phyloP scores from a whole-genome alignment of 2,888 invertebrate species.

The Leucania comma region DNA sequence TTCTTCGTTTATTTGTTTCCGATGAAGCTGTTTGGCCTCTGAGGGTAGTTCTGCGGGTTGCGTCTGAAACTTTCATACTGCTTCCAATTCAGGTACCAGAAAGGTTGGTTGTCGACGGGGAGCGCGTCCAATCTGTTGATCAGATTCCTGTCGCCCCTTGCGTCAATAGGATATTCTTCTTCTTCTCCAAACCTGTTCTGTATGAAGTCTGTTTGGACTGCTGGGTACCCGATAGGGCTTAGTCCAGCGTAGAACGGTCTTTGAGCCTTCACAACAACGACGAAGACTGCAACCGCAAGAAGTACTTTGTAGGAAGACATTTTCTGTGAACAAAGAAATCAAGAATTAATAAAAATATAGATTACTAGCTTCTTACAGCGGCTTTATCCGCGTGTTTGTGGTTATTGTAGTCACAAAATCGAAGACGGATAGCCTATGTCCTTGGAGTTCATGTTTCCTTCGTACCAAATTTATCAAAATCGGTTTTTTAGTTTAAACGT shows the following conservation, averaged over 20 bases:
- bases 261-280: constrained; percentile 86
- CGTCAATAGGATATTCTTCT: constrained; percentile 90
- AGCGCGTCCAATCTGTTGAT: constrained; percentile 53
- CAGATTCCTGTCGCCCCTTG: constrained; percentile 68
- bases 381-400: too few relatives aligned
- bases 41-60: constrained; percentile 78
- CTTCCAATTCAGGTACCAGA: constrained; percentile 61
- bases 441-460: too few relatives aligned
- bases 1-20: constrained; percentile 43
- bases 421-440: too few relatives aligned
- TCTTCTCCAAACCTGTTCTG: constrained; percentile 89
- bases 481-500: too few relatives aligned
- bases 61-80: constrained; percentile 82
- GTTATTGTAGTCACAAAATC: too few relatives aligned
- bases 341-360: constrained; percentile 32
- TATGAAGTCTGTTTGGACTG: constrained; percentile 79
- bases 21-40: constrained; percentile 74
- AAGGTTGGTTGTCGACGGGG: constrained; percentile 55
- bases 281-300: constrained; percentile 70
- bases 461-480: too few relatives aligned
- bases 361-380: background rate
- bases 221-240: constrained; percentile 91
- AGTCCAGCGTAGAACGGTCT: constrained; percentile 92
- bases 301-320: constrained; percentile 74
- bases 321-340: constrained; percentile 67